Evolutionary conservation across 2,888 invertebrate species (phyloP), one percentile per base, ranked within the genome.

Genomic region (Reticulitermes lucifugus): DNA sequence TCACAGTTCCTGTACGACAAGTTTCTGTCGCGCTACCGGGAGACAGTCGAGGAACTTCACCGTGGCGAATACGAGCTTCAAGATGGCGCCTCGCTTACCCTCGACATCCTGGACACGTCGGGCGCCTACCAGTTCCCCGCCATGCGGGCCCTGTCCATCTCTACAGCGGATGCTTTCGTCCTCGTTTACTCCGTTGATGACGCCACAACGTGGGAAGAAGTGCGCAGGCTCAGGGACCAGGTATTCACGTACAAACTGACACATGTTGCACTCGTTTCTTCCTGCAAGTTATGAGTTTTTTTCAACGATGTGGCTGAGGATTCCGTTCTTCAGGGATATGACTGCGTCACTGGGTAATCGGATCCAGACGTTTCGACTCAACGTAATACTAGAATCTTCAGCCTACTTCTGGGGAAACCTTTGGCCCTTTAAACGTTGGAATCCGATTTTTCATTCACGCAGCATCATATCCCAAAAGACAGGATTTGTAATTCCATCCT

Each of bases 1-100:
- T 92, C 92, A 85, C 91, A 94, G 86, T 94, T 94, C 89, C 91
- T 94, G 43, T 93, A 93, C 88, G 92, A 93, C 87, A 92, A 90
- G 88, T 94, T 92, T 89, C 89, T 91, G 18, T 90, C 91, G 59
- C 92, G 93, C 81, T 94, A 95, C 90, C 92, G 92, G 79, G 93
- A 93, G 88, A 94, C 94, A 0, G 93, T 94, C 7, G 94, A 94
- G 89, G 94, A 94, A 89, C 90, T 94, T 79, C 94, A 94, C 90
- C 92, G 93, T 83, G 89, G 92, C 79, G 92, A 92, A 87, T 92
- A 91, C 88, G 90, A 91, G 86, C 88, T 92, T 71, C 85, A 89
- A 91, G 79, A 88, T 87, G 90, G 88, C 85, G 89, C 88, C 29
- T 86, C 88, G 3, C 88, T 91, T 55, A 90, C 90, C 22, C 89